These are phyloP conservation scores for Cynopterus brachyotis DNA, from an alignment of 2,113 vertebrate genomes.

Conservation along the genomic window DNA sequence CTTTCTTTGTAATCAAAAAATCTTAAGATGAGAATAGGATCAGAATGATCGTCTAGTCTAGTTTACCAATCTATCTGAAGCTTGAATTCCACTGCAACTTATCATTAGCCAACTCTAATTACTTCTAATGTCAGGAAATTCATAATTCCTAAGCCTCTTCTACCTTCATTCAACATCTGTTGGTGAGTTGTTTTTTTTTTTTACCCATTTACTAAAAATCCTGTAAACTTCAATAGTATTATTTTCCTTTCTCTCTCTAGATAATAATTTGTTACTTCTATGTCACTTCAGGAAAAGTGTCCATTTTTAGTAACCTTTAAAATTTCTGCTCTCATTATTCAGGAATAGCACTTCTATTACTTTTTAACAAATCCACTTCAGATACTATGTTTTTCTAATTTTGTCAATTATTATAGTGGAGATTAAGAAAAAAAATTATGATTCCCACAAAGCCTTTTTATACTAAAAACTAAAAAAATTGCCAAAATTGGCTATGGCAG, in stretches of 20 bases:
- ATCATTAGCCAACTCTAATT: background rate
- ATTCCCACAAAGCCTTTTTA: background rate
- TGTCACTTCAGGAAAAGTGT: background rate
- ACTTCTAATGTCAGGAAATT: background rate
- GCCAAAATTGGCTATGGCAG: background rate
- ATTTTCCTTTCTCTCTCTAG: background rate
- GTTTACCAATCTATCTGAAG: background rate
- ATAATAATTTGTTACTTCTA: background rate
- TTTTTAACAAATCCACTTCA: background rate
- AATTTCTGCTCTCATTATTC: background rate
- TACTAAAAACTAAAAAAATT: background rate
- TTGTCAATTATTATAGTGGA: background rate
- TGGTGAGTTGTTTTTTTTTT: background rate
- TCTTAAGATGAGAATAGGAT: background rate
- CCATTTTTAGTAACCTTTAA: background rate
- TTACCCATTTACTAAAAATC: background rate
- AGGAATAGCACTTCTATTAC: background rate
- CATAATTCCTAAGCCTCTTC: background rate
- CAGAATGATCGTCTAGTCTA: background rate
- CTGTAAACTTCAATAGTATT: background rate
- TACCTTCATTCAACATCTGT: background rate
- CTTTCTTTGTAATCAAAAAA: background rate
- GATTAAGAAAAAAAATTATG: background rate
- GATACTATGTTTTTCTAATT: background rate
- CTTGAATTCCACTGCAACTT: background rate